Percentiles rank a stretch among this genome's conserved stretches.
These are phyloP conservation scores for Shargacucullia verbasci DNA, from an alignment of 2,888 invertebrate genomes.

Conservation along the genomic window DNA sequence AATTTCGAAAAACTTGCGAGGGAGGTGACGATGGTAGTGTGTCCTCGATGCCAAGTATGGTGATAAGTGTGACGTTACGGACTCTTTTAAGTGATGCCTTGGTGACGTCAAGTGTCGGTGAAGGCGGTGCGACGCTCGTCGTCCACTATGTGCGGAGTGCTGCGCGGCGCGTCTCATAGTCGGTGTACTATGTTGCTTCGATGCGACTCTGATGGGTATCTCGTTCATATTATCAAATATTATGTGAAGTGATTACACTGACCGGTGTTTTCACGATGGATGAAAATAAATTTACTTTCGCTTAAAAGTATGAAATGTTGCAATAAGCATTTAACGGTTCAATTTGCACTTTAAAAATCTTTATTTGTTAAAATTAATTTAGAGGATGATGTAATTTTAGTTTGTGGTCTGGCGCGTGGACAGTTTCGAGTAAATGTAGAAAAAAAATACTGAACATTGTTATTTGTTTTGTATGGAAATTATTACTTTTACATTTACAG, in stretches of 20 bases:
- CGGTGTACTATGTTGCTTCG: constrained; percentile 15
- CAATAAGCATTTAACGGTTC: constrained; percentile 72
- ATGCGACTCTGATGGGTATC: constrained; percentile 37
- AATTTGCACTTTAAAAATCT: constrained; percentile 66
- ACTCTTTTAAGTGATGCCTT: constrained; percentile 24
- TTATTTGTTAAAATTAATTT: constrained; percentile 62
- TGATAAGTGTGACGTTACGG: constrained; percentile 21
- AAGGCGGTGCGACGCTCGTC: neutral
- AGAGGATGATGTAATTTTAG: constrained; percentile 55
- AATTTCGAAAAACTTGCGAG: constrained; percentile 27
- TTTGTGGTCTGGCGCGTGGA: constrained; percentile 60
- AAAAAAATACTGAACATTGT: constrained; percentile 9
- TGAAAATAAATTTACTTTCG: constrained; percentile 42
- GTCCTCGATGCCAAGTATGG: constrained; percentile 12
- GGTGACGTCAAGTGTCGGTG: constrained; percentile 5
- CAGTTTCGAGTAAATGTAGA: constrained; percentile 27
- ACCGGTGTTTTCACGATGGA: constrained; percentile 39
- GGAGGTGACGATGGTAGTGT: constrained; percentile 37
- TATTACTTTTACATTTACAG: constrained; percentile 20
- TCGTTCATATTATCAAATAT: constrained; percentile 45
- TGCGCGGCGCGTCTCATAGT: neutral
- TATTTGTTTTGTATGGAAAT: constrained; percentile 14
- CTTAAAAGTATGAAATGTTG: constrained; percentile 55
- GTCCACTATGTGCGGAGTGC: neutral
- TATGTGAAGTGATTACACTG: constrained; percentile 46